Conservation (phyloP, 2,113 vertebrate species). For the Hepsetus odoe region DNA sequence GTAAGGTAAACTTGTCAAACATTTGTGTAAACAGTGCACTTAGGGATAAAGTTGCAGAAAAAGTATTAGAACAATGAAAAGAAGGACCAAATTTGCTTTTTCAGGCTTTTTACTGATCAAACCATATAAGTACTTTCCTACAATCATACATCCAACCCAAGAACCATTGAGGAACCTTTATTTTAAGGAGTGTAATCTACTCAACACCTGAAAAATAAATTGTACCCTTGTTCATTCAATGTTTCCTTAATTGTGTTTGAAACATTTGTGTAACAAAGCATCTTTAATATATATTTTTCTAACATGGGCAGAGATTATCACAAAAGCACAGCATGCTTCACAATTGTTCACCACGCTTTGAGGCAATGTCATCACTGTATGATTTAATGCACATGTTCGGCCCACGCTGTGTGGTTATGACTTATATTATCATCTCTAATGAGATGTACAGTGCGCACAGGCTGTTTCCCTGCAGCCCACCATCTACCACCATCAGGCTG, state of each 20-base stretch:
- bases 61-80: too few relatives aligned
- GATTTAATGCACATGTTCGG: neutral
- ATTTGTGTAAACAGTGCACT: neutral
- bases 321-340: neutral
- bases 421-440: constrained; percentile 34
- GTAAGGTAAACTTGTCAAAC: neutral
- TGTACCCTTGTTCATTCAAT: neutral
- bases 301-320: neutral
- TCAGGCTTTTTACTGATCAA: too few relatives aligned
- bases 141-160: neutral
- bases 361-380: too few relatives aligned
- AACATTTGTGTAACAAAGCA: neutral
- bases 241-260: neutral
- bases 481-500: constrained; percentile 23
- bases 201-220: constrained; percentile 28
- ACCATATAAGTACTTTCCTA: neutral
- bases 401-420: neutral
- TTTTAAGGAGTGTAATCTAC: neutral
- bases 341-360: neutral
- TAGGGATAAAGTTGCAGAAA: too few relatives aligned
- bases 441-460: constrained; percentile 5
- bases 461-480: neutral
- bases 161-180: neutral
- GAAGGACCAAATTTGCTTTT: too few relatives aligned
- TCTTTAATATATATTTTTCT: neutral